Percentiles rank a stretch among this genome's conserved stretches.
Evolutionary conservation across 2,797 vertebrate species (phyloP).

Genomic region (Silurus lanzhouensis): DNA sequence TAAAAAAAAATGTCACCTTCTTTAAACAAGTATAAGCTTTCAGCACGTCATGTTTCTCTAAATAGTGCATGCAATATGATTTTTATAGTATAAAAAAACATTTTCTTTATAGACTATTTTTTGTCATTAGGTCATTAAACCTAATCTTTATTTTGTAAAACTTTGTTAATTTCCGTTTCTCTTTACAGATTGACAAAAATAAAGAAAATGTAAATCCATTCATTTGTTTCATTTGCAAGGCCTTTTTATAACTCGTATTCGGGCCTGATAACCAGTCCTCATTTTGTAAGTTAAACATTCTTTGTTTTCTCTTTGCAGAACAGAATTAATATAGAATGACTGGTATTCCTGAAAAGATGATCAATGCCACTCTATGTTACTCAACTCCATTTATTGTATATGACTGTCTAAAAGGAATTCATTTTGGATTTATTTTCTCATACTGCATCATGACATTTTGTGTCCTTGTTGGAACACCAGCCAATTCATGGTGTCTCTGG

Average conservation of each 20-base stretch:
- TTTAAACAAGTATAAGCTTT: not conserved
- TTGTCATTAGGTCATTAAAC: not conserved
- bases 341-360: not conserved
- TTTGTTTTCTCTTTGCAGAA: not conserved
- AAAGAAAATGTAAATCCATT: too few species aligned
- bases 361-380: not conserved
- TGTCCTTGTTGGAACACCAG: not conserved
- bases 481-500: not conserved
- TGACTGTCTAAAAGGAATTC: not conserved
- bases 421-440: not conserved
- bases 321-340: not conserved
- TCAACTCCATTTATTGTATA: not conserved
- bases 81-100: not conserved
- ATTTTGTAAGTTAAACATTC: not conserved
- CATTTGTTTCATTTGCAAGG: too few species aligned
- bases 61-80: not conserved
- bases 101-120: not conserved
- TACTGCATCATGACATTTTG: not conserved
- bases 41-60: too few species aligned
- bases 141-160: too few species aligned
- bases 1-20: not conserved
- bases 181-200: too few species aligned
- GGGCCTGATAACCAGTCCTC: too few species aligned
- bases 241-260: too few species aligned
- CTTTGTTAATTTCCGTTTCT: too few species aligned